Evolutionary conservation across 2,113 vertebrate genomes (phyloP), one percentile per base, ranked within the genome.

Genomic region (Dromaius novaehollandiae): DNA sequence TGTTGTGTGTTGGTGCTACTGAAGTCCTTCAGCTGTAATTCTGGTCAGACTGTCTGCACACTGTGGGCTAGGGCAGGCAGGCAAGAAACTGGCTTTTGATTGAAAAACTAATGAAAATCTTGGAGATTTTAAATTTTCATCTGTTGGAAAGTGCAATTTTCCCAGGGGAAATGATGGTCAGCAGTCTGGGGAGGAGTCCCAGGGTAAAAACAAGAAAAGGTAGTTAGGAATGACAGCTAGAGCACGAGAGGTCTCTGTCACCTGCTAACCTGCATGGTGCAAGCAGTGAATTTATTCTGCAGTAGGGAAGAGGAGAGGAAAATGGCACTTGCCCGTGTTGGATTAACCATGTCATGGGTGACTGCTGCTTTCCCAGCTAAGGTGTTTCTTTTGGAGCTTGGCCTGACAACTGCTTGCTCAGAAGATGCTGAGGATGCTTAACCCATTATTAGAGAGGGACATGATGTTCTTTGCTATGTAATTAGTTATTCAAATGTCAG

Each of bases 11-110:
- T 71, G 71, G n/a, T 12, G 1, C 40, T 30, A 14, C 13, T 26
- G 14, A 51, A n/a, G 63, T 36, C 9, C 6, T 28, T n/a, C 1
- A 6, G 50, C 60, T 1, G 0, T n/a, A 46, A 9, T 48, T 71
- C 65, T 11, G 21, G 11, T 68, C n/a, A 30, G 44, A 44, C 11
- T 75, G 1, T 11, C 13, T 5, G 2, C 20, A 7, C 1, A 0
- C 50, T n/a, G 44, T 20, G 60, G 6, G 11, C 36, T 38, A 42
- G 34, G 53, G 34, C 10, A 2, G 71, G 30, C 12, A 2, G 70
- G 42, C 36, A 46, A 32, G 13, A 63, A 32, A 10, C 12, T 58
- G 48, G 1, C 34, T 58, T 82, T 84, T 71, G 46, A 38, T 46
- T 16, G 70, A 36, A 56, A 87, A 90, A 2, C 26, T 44, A 3